phyloP scores from a whole-genome alignment of 2,113 vertebrate genomes.

The Neotragus pygmaeus region DNA sequence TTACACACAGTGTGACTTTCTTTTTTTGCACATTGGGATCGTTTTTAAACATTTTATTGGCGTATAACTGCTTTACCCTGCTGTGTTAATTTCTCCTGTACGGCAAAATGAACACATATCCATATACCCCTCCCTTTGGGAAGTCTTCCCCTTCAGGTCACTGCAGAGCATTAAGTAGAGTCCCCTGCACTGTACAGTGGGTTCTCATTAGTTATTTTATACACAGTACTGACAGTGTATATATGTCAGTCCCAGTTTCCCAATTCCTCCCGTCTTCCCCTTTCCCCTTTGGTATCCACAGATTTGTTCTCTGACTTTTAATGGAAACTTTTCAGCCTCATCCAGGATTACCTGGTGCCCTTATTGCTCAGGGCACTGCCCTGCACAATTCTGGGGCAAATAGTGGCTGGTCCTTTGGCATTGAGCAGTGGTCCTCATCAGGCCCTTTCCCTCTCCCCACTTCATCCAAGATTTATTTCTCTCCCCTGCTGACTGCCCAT shows the following conservation, averaged over 20 bases:
- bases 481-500: neutral
- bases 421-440: neutral
- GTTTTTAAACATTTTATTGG: neutral
- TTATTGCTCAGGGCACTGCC: neutral
- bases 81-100: neutral
- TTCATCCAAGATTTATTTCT: neutral
- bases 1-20: neutral
- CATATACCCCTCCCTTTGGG: neutral
- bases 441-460: neutral
- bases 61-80: fast-evolving
- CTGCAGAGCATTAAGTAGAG: neutral
- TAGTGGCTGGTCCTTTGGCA: no score
- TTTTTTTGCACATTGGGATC: neutral
- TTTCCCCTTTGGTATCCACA: neutral
- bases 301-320: neutral
- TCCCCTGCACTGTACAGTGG: fast-evolving
- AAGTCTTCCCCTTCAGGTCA: neutral
- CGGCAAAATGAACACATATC: neutral
- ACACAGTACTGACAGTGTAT: neutral
- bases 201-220: neutral
- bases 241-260: neutral
- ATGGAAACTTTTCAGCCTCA: neutral
- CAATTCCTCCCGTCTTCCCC: neutral
- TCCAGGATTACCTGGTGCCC: neutral
- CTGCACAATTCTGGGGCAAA: no score